phyloP scores from a whole-genome alignment of 2,888 invertebrate genomes.

The Scrobipalpa costella region DNA sequence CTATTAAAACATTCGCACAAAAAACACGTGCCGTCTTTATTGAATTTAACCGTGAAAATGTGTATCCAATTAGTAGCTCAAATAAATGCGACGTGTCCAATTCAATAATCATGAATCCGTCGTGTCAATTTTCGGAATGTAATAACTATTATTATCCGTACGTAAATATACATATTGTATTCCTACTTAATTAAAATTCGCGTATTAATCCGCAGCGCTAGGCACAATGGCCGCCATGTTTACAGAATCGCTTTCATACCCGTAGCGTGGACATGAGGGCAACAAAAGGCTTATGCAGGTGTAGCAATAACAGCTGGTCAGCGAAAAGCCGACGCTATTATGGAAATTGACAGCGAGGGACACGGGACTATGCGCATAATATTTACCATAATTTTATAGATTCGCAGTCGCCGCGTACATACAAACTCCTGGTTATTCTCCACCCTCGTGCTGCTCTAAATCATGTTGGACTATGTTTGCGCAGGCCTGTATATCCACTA shows the following conservation, averaged over 20 bases:
- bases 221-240: constrained; percentile 25
- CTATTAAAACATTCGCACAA: background rate
- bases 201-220: constrained; percentile 32
- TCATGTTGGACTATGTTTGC: constrained; percentile 18
- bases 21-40: background rate
- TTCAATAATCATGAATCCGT: background rate
- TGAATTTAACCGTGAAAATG: background rate
- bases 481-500: constrained; percentile 8
- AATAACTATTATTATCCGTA: background rate
- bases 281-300: constrained; percentile 43
- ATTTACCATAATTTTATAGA: constrained; percentile 38
- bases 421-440: background rate
- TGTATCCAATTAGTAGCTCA: background rate
- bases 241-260: constrained; percentile 26
- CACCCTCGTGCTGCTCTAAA: constrained; percentile 9
- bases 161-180: background rate
- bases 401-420: constrained; percentile 31
- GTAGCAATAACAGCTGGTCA: constrained; percentile 60
- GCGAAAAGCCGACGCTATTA: constrained; percentile 63
- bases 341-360: constrained; percentile 62
- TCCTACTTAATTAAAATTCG: constrained; percentile 24
- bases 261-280: constrained; percentile 25
- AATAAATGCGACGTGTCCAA: background rate
- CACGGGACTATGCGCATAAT: constrained; percentile 41
- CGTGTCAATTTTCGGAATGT: background rate